Percentiles rank a stretch among this genome's conserved stretches.
Conservation (phyloP, 1,140 invertebrate species). For the Drosophila nasuta region DNA sequence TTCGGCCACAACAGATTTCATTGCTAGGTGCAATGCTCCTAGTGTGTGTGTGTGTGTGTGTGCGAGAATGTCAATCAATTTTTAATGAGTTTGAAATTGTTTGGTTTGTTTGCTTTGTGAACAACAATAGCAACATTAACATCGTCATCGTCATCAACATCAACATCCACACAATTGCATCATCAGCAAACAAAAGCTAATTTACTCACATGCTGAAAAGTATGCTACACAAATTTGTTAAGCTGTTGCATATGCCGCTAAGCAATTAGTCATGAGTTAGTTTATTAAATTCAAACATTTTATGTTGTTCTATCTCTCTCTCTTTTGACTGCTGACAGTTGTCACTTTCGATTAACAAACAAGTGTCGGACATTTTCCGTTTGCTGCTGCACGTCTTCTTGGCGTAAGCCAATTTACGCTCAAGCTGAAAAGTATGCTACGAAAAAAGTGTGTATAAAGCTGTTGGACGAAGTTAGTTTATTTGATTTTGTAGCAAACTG, state of each 20-base stretch:
- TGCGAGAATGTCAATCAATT: slow-evolving; percentile 71
- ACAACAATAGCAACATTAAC: background rate
- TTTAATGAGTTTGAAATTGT: slow-evolving; percentile 83
- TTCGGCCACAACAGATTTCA: slow-evolving; percentile 57
- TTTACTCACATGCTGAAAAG: slow-evolving; percentile 37
- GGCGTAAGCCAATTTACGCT: background rate
- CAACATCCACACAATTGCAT: slow-evolving; percentile 12
- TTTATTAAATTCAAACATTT: background rate
- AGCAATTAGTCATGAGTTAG: background rate
- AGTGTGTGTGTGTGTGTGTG: slow-evolving; percentile 1
- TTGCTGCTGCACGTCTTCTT: background rate
- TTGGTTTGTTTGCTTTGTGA: slow-evolving; percentile 41
- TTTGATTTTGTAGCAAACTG: slow-evolving; percentile 13
- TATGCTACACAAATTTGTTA: slow-evolving; percentile 25
- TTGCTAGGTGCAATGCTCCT: slow-evolving; percentile 42
- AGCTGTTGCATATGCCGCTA: slow-evolving; percentile 1
- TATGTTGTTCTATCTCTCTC: background rate
- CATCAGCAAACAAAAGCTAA: slow-evolving; percentile 42
- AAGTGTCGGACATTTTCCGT: background rate
- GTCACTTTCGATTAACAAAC: slow-evolving; percentile 49
- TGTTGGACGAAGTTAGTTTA: slow-evolving; percentile 7
- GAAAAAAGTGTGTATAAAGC: background rate
- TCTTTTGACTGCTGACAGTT: background rate
- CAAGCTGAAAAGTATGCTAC: slow-evolving; percentile 4
- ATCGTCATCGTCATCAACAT: background rate